These are phyloP conservation scores for Hirudinaria manillensis DNA, from an alignment of 2,888 invertebrate genomes.

Conservation along the genomic window DNA sequence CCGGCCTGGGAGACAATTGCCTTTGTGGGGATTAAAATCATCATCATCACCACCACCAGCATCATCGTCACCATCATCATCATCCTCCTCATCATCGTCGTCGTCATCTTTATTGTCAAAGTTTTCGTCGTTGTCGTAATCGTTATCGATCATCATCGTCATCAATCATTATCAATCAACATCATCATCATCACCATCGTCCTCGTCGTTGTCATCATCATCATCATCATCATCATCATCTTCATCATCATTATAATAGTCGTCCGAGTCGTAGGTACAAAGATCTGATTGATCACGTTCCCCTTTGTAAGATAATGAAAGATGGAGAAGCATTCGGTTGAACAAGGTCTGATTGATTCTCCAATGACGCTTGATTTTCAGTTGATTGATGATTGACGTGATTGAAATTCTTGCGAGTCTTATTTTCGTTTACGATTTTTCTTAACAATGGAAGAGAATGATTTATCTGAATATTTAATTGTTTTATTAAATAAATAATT, in stretches of 20 bases:
- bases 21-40: not conserved
- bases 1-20: not conserved
- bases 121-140: not conserved
- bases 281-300: no score
- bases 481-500: no score
- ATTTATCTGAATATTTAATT: no score
- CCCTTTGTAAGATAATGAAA: no score
- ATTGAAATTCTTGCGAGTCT: no score
- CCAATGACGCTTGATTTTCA: no score
- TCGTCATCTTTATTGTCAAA: not conserved
- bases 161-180: not conserved
- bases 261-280: no score
- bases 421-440: no score
- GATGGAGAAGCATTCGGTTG: no score
- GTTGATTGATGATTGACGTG: no score
- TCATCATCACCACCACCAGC: not conserved
- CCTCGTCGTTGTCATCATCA: not conserved
- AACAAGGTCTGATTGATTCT: no score
- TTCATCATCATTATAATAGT: not conserved
- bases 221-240: not conserved
- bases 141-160: not conserved
- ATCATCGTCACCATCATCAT: constrained; percentile 7
- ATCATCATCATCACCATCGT: not conserved
- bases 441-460: no score
- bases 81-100: not conserved